Conservation (phyloP, 2,113 vertebrate genomes). For the Ursus arctos region DNA sequence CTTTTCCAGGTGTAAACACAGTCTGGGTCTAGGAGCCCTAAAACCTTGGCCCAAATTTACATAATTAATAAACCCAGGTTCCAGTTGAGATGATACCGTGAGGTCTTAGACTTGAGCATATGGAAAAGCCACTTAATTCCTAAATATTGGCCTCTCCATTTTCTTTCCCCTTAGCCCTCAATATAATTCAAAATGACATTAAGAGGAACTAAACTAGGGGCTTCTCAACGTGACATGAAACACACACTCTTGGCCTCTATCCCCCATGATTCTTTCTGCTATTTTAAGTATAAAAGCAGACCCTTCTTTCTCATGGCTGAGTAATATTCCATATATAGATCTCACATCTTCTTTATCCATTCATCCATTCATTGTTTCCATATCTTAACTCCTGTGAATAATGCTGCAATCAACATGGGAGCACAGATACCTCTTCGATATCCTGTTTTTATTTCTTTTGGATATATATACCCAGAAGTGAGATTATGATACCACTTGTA, state of each 20-base stretch:
- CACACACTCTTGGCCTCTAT: not conserved
- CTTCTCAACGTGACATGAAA: not conserved
- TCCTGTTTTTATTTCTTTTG: not conserved
- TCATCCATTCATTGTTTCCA: not conserved
- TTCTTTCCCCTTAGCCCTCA: not conserved
- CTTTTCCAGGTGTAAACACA: not conserved
- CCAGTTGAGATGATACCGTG: not conserved
- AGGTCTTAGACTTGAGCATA: not conserved
- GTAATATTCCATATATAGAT: not conserved
- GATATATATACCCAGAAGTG: not conserved
- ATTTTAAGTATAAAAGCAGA: slow-evolving; percentile 1
- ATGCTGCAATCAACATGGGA: not conserved
- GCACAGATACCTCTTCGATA: not conserved
- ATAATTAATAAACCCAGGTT: not conserved
- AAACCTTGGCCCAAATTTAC: not conserved
- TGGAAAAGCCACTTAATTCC: not conserved
- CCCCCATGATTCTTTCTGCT: not conserved
- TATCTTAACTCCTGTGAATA: not conserved
- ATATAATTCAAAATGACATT: not conserved
- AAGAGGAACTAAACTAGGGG: not conserved
- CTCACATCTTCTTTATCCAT: not conserved
- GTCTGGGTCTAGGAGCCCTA: not conserved
- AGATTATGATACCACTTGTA: not conserved
- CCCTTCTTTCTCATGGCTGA: not conserved
- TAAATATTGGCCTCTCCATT: not conserved